Evolutionary conservation across 2,888 invertebrate genomes (phyloP), one percentile per base, ranked within the genome.

Genomic region (Siphlonurus alternatus): DNA sequence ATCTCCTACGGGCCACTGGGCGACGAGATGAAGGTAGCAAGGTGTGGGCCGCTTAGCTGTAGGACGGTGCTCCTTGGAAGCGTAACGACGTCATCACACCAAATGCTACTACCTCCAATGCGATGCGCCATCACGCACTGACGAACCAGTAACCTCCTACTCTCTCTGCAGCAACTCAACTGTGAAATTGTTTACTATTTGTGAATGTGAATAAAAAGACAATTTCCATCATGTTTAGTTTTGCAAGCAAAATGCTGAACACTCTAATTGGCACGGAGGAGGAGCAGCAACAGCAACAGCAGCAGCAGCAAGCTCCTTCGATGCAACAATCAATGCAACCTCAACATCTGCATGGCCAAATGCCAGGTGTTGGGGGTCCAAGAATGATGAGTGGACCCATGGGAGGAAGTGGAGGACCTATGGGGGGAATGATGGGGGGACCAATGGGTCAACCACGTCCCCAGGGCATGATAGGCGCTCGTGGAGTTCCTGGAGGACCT

Each of bases 231-330:
- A 76, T 76, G 76, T 75, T 76, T 70, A 76, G 74, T 71, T 76
- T 76, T 69, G 76, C 76, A 61, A 75, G 74, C 69, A 76, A 76
- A 69, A 75, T 76, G 74, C 72, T 76, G 67, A 76, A 76, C 69
- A 74, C 75, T 69, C 73, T 76, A 64, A 75, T 76, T 71, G 75
- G 74, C 70, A 73, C 72, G 67, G 73, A 69, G 63, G 75, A 75
- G 68, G 72, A 70, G 65, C 70, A 66, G 66, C 69, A 66, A 63
- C 67, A 66, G 65, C 70, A 61, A 24, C 66, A 60, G 61, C 66
- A 63, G 63, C 66, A 56, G 53, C 65, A 63, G 24, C 67, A 61
- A 54, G 67, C 61, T 63, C 65, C 64, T 61, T 62, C 64, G 63
- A 65, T 65, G 54, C 70, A 62, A 62, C 65, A 65, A 61, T 67